These are phyloP conservation scores for Myopa tessellatipennis DNA, from an alignment of 2,888 invertebrate genomes.

Conservation along the genomic window DNA sequence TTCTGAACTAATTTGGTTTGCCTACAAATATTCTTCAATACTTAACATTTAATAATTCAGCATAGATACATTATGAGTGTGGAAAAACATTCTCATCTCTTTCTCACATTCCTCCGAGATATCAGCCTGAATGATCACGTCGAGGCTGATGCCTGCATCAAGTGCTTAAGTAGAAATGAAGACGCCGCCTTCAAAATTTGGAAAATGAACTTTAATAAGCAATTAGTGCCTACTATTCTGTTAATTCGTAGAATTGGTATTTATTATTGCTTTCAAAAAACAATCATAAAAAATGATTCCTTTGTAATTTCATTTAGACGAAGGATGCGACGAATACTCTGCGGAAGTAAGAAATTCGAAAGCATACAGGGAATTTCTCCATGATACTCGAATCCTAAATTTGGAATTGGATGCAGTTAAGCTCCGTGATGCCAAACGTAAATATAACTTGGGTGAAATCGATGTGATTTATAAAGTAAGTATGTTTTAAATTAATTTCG, in stretches of 20 bases:
- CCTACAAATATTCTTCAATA: neutral
- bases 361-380: slow-evolving; percentile 56
- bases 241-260: slow-evolving; percentile 59
- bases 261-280: neutral
- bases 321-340: slow-evolving; percentile 54
- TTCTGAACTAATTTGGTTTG: neutral
- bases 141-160: slow-evolving; percentile 62
- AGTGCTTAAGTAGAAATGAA: slow-evolving; percentile 56
- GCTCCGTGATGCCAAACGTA: slow-evolving; percentile 49
- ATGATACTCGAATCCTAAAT: slow-evolving; percentile 53
- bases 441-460: too few species aligned
- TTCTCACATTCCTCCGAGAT: slow-evolving; percentile 60
- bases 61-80: slow-evolving; percentile 59
- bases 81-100: slow-evolving; percentile 60
- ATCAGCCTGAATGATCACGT: slow-evolving; percentile 52
- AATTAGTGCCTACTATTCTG: slow-evolving; percentile 56
- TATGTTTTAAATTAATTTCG: too few species aligned
- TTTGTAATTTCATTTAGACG: slow-evolving; percentile 47
- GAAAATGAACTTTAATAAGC: slow-evolving; percentile 67
- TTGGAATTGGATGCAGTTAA: slow-evolving; percentile 54
- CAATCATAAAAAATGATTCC: neutral
- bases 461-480: too few species aligned
- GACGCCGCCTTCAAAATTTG: slow-evolving; percentile 62
- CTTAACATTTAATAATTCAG: slow-evolving; percentile 47
- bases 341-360: slow-evolving; percentile 51